phyloP scores from a whole-genome alignment of 2,113 vertebrate genomes.

The Phodopus roborovskii region DNA sequence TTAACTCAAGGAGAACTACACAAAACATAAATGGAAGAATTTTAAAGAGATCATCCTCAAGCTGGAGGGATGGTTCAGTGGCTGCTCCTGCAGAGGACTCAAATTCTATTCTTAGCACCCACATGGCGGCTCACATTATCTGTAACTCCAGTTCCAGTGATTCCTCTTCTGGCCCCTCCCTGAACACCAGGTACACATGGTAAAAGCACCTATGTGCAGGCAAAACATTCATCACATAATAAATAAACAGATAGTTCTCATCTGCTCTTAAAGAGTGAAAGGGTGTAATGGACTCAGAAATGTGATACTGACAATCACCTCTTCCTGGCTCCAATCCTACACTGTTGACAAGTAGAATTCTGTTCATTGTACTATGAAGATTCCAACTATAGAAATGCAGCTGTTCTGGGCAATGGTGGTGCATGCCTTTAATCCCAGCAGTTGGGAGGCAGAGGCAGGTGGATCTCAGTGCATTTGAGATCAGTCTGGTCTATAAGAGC shows the following conservation, averaged over 20 bases:
- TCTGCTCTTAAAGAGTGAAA: neutral
- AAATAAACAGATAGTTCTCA: neutral
- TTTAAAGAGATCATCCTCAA: too few species aligned
- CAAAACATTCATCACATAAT: neutral
- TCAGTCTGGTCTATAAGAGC: too few species aligned
- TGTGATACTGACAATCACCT: rapidly evolving
- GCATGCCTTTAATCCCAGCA: too few species aligned
- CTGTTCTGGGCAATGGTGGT: neutral
- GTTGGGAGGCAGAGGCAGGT: too few species aligned
- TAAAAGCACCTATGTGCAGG: neutral
- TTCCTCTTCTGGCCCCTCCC: neutral
- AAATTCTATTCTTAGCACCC: neutral
- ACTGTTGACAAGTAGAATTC: neutral
- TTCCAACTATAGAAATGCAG: neutral
- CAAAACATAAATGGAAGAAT: neutral
- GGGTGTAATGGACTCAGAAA: too few species aligned
- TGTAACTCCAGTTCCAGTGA: neutral
- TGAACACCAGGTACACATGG: too few species aligned
- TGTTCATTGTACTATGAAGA: neutral
- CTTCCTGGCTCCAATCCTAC: neutral
- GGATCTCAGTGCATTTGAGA: too few species aligned
- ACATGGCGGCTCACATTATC: neutral
- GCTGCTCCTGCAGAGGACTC: neutral
- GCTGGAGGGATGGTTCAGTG: neutral
- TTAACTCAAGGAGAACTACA: neutral